A percentile compares a stretch with the other conserved stretches of the same genome.
These are phyloP conservation scores for Danaus chrysippus DNA, from an alignment of 2,888 invertebrate genomes.

Conservation along the genomic window DNA sequence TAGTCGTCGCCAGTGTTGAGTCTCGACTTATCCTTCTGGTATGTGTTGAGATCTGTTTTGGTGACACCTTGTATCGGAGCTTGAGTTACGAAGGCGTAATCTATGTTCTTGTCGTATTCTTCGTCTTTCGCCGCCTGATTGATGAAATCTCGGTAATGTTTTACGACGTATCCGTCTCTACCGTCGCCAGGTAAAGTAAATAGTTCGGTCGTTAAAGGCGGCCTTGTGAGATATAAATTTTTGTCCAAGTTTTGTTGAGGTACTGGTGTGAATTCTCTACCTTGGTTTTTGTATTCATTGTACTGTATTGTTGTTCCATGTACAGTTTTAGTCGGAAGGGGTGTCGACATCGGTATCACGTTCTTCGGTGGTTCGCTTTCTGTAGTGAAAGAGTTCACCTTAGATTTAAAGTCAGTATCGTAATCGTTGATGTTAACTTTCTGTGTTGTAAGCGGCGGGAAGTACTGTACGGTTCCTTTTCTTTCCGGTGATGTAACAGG, in stretches of 20 bases:
- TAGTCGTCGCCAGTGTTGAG: slow-evolving; percentile 42
- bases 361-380: slow-evolving; percentile 37
- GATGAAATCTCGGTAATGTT: slow-evolving; percentile 59
- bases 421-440: slow-evolving; percentile 46
- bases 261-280: slow-evolving; percentile 5
- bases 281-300: slow-evolving; percentile 4
- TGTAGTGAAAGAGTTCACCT: slow-evolving; percentile 44
- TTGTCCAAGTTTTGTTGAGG: slow-evolving; percentile 23
- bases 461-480: slow-evolving; percentile 63
- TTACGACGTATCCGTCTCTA: slow-evolving; percentile 56
- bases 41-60: slow-evolving; percentile 32
- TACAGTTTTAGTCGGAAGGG: slow-evolving; percentile 11
- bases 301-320: slow-evolving; percentile 5
- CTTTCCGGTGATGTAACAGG: slow-evolving; percentile 43
- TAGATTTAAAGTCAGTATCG: slow-evolving; percentile 45
- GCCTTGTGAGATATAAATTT: slow-evolving; percentile 40
- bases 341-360: slow-evolving; percentile 19
- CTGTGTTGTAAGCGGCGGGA: slow-evolving; percentile 54
- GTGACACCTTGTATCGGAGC: slow-evolving; percentile 42
- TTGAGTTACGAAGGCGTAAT: slow-evolving; percentile 40
- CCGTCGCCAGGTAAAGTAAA: slow-evolving; percentile 37
- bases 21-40: slow-evolving; percentile 31
- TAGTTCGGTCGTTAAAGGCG: slow-evolving; percentile 34
- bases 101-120: slow-evolving; percentile 47
- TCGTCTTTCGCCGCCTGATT: slow-evolving; percentile 46